phyloP scores from a whole-genome alignment of 2,797 vertebrate genomes.

The Merluccius polli region DNA sequence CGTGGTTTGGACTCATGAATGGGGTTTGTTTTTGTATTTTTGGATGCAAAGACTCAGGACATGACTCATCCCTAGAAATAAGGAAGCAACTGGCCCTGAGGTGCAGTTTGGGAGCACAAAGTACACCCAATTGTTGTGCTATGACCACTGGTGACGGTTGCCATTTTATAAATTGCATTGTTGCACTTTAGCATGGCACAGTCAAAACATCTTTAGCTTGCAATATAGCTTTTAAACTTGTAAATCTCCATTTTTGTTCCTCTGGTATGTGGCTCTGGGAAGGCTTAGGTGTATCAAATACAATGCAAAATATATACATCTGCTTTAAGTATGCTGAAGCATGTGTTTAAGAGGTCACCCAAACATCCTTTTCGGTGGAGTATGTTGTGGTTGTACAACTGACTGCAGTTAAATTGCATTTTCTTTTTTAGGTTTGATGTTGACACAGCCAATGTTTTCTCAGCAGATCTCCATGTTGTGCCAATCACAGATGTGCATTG shows the following conservation, averaged over 20 bases:
- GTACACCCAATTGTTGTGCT: constrained; percentile 17
- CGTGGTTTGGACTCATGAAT: constrained; percentile 34
- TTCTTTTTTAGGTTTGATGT: constrained; percentile 82
- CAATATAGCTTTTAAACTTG: constrained; percentile 22
- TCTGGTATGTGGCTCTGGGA: constrained; percentile 33
- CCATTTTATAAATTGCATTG: constrained; percentile 28
- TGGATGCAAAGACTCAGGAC: constrained; percentile 12
- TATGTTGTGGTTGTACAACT: constrained; percentile 53
- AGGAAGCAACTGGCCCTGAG: constrained; percentile 14
- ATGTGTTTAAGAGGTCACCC: constrained; percentile 47
- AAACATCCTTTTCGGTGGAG: constrained; percentile 48
- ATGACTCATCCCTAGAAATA: neutral
- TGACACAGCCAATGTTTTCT: constrained; percentile 77
- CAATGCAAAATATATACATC: constrained; percentile 39
- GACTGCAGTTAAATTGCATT: constrained; percentile 81
- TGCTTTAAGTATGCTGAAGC: constrained; percentile 40
- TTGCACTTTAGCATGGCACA: constrained; percentile 24
- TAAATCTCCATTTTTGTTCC: constrained; percentile 17
- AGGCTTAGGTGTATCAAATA: constrained; percentile 26
- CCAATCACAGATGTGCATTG: constrained; percentile 71
- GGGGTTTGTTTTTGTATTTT: constrained; percentile 31
- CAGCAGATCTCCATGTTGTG: constrained; percentile 78
- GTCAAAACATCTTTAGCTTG: constrained; percentile 7
- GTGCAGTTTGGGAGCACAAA: constrained; percentile 27
- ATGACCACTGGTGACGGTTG: neutral